Evolutionary conservation across 1,140 invertebrate genomes (phyloP).

Genomic region (Gryllus bimaculatus): DNA sequence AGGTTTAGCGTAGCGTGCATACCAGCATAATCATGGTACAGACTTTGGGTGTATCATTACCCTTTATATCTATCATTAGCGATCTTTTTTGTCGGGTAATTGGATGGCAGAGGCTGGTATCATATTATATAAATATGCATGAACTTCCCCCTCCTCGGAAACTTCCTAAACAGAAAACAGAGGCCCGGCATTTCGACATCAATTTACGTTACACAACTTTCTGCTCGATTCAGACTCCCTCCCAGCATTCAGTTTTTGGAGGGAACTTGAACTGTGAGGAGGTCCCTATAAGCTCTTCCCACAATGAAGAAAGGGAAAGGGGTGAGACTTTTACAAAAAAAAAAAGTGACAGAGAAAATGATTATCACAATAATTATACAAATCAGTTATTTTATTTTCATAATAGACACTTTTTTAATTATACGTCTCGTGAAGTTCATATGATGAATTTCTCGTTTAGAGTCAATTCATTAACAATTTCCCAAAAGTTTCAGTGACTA

Average conservation of each 20-base stretch:
- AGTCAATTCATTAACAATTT: no score
- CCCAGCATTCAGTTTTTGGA: background rate
- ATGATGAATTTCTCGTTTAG: no score
- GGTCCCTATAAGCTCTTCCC: background rate
- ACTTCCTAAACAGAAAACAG: background rate
- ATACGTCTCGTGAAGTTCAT: background rate
- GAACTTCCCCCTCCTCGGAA: background rate
- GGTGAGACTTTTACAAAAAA: background rate
- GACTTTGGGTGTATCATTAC: slow-evolving; percentile 10
- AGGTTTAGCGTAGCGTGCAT: background rate
- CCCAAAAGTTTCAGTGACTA: background rate
- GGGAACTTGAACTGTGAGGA: background rate
- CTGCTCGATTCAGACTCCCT: background rate
- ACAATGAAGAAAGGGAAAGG: background rate
- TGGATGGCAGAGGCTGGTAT: slow-evolving; percentile 4
- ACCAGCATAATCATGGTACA: slow-evolving; percentile 10
- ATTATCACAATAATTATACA: background rate
- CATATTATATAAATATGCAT: background rate
- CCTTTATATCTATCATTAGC: background rate
- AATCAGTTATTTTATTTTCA: background rate
- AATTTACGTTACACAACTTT: background rate
- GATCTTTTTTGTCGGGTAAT: slow-evolving; percentile 5
- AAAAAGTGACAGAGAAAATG: background rate
- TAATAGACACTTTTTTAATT: background rate
- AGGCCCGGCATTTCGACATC: background rate